Evolutionary conservation across 2,113 vertebrate genomes (phyloP), one percentile per base, ranked within the genome.

Genomic region (Saimiri boliviensis): DNA sequence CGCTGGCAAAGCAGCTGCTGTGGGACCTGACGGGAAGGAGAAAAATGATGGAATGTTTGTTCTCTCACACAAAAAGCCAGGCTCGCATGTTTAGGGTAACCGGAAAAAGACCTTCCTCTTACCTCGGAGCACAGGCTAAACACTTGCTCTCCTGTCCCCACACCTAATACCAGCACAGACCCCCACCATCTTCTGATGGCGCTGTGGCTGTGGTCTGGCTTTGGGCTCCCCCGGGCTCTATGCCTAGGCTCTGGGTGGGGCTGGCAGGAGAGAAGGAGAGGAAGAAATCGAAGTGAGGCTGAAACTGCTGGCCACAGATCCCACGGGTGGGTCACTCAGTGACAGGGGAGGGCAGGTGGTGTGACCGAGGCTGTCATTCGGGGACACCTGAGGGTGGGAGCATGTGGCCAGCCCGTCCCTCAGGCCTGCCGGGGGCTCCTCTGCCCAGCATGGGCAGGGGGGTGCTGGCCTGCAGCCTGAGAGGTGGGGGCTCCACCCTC

Each of bases 1-100:
- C 16, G 0, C 0, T 2, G 0, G 47, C 0, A 21, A 74, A 19
- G 58, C 32, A 13, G 52, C 45, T 2, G 0, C 82, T 76, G 63
- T 23, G 47, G 70, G 49, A n/a, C 47, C 89, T 12, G 45, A n/a
- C 5, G n/a, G 7, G n/a, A 49, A 13, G 77, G 81, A 71, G 82
- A 77, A 83, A 74, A 17, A 40, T 7, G 42, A 71, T 25, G 21
- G 45, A 47, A 47, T 25, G 16, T 23, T 32, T 95, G 86, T 42
- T n/a, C n/a, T 79, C 93, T 66, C 89, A 95, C 30, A 2, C 0
- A 21, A 85, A 79, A 35, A 63, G 49, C 73, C 80, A 37, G 88
- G 27, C 54, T 85, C 12, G 37, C 0, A 3, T 10, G 58, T 71
- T n/a, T 25, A 40, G 89, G 63, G 42, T 47, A 52, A 71, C 19